Evolutionary conservation across 2,888 invertebrate species (phyloP), one percentile per base, ranked within the genome.

Genomic region (Melinopterus prodromus): DNA sequence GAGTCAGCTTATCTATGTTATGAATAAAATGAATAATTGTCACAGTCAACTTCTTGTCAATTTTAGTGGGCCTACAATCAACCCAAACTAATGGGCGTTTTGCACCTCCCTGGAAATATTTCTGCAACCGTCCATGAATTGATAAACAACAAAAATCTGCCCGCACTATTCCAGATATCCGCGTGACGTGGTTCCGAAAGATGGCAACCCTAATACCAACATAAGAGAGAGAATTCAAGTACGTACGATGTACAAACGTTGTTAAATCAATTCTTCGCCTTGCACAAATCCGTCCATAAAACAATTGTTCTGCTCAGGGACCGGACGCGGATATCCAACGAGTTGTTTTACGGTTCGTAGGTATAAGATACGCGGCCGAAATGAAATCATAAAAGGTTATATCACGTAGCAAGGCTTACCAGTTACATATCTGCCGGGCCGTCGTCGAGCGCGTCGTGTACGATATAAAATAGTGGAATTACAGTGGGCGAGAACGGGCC

Each of bases 371-470:
- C 53, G 53, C 5, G 53, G 53, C 53, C 53, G 53, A 53, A 53
- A 53, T 53, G 53, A 53, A 53, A 53, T 53, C 53, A 53, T 53
- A 53, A 53, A 53, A 53, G 53, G 53, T 53, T 53, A 53, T 53
- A 53, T 53, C 53, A 53, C 53, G 53, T 53, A 53, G 53, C 53
- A 9, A 53, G 53, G 53, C 53, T 53, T 53, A 53, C 53, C 53
- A 53, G 53, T 53, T 53, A 53, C 53, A 53, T 53, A 53, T 53
- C 53, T 26, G 53, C 53, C 12, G 53, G 53, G 53, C 7, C 53
- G 53, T 53, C 53, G 53, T 53, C 5, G 53, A 12, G 7, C 53
- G 53, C 53, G 53, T 53, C 53, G 9, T 53, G 7, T 12, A 53
- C 53, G 53, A 53, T 53, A 53, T 53, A 53, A 53, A 53, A 53